Percentiles rank a stretch among this genome's conserved stretches.
Conservation (phyloP, 2,113 vertebrate genomes). For the Aplodontia rufa region DNA sequence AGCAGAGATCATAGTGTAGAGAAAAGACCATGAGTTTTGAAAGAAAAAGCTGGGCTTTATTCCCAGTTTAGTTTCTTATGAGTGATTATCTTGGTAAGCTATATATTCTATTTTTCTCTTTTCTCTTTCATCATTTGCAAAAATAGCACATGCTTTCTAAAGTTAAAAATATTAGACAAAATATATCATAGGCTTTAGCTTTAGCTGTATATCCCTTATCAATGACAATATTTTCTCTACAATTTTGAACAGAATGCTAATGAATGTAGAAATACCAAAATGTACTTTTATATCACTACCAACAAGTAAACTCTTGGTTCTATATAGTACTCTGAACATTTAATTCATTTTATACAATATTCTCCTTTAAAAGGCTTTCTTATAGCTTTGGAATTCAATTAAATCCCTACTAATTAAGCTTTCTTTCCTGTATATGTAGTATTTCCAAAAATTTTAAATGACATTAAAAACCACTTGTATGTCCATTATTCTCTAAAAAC, state of each 20-base stretch:
- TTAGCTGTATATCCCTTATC: background rate
- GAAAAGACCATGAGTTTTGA: background rate
- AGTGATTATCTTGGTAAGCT: background rate
- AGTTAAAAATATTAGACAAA: background rate
- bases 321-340: background rate
- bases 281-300: background rate
- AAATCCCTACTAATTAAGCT: background rate
- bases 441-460: background rate
- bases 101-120: background rate
- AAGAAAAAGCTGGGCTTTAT: background rate
- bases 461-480: background rate
- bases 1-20: background rate
- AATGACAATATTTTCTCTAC: background rate
- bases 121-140: background rate
- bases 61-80: background rate
- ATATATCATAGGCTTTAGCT: background rate
- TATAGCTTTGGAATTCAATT: background rate
- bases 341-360: background rate
- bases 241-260: background rate
- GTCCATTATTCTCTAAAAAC: background rate
- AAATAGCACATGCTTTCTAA: background rate
- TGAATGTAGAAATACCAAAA: background rate
- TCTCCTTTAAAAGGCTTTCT: background rate
- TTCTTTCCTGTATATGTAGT: background rate
- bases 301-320: background rate